Evolutionary conservation across 2,113 vertebrate species (phyloP).

Genomic region (Lipophrys pholis): DNA sequence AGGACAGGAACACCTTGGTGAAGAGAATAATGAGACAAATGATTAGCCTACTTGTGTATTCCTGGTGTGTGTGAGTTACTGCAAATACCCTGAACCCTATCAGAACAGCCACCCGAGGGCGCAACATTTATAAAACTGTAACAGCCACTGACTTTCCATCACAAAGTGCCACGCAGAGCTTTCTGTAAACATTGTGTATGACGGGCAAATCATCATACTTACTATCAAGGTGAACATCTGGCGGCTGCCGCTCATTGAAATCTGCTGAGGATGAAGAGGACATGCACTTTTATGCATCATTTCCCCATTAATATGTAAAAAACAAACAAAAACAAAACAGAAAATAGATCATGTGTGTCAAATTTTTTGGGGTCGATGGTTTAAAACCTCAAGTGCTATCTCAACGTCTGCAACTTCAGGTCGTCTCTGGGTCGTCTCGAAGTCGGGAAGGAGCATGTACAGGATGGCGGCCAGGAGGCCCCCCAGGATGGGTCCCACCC

Average conservation of each 20-base stretch:
- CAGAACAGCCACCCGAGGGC: slow-evolving; percentile 56
- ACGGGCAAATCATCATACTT: slow-evolving; percentile 42
- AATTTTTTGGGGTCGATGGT: no score
- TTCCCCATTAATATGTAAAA: no score
- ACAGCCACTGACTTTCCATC: slow-evolving; percentile 63
- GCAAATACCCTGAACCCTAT: slow-evolving; percentile 67
- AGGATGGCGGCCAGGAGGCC: slow-evolving; percentile 88
- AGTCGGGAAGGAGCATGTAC: slow-evolving; percentile 92
- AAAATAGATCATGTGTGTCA: no score
- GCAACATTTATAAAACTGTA: slow-evolving; percentile 67
- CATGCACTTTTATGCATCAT: no score
- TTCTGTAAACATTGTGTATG: slow-evolving; percentile 61
- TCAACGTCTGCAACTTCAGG: no score
- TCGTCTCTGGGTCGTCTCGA: slow-evolving; percentile 88
- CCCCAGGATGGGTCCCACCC: slow-evolving; percentile 92
- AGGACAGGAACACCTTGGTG: slow-evolving; percentile 88
- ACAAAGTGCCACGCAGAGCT: slow-evolving; percentile 49
- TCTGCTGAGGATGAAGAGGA: background rate
- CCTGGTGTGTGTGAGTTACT: slow-evolving; percentile 48
- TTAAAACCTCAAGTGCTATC: no score
- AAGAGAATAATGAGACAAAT: slow-evolving; percentile 69
- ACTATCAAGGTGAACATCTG: slow-evolving; percentile 27
- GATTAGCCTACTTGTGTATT: slow-evolving; percentile 74
- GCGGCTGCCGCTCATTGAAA: slow-evolving; percentile 29
- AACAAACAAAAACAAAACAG: no score